phyloP scores from a whole-genome alignment of 2,113 vertebrate genomes.

The Cettia cetti region DNA sequence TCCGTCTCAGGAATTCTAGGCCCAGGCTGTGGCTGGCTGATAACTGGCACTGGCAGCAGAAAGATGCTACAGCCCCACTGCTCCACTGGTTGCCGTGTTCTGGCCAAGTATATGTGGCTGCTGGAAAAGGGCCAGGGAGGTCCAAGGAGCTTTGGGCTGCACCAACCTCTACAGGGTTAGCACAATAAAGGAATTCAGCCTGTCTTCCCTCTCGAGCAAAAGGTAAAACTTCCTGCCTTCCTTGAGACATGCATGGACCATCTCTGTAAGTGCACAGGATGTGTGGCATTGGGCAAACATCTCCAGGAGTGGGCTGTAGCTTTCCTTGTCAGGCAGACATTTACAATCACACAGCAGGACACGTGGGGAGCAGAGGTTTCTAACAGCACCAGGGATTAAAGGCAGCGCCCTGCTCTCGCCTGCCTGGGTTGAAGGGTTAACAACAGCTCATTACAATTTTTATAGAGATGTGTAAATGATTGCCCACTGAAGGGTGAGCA shows the following conservation, averaged over 20 bases:
- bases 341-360: neutral
- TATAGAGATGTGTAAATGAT: neutral
- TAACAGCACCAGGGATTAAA: neutral
- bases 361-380: neutral
- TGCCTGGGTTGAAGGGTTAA: neutral
- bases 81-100: neutral
- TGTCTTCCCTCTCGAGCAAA: neutral
- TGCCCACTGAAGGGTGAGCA: neutral
- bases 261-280: accelerated
- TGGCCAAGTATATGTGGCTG: accelerated
- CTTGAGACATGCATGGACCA: accelerated
- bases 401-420: accelerated
- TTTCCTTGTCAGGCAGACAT: neutral
- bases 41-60: neutral
- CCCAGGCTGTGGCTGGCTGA: neutral
- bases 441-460: neutral
- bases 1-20: neutral
- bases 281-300: accelerated
- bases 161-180: neutral
- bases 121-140: neutral
- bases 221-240: neutral
- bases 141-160: accelerated
- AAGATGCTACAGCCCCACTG: neutral
- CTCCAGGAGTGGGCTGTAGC: neutral
- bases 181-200: neutral